phyloP scores from a whole-genome alignment of 35 echinoderm and acorn worm species.

The Eucidaris tribuloides region DNA sequence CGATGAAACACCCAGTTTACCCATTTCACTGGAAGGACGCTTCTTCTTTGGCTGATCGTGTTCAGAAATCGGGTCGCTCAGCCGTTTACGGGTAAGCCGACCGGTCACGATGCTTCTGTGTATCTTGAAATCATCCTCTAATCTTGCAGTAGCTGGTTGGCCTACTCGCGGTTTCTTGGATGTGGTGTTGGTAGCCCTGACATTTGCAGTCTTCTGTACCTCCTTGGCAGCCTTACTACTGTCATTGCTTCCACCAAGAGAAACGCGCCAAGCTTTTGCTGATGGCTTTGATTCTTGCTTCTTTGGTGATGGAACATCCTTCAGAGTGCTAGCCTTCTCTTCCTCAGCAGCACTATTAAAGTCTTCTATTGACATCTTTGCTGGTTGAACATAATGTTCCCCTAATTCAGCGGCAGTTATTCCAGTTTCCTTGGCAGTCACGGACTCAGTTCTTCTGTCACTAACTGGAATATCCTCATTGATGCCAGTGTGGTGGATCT shows the following conservation, averaged over 20 bases:
- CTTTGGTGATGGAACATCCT: not conserved
- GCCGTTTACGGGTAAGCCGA: conserved; percentile 12
- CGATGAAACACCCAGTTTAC: not conserved
- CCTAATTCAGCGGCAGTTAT: not conserved
- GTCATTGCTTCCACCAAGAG: not conserved
- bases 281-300: not conserved
- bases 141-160: too few species aligned
- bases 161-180: too few species aligned
- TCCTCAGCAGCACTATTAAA: not conserved
- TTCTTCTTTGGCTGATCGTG: not conserved
- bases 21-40: not conserved
- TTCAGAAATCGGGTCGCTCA: not conserved
- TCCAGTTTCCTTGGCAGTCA: too few species aligned
- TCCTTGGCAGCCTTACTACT: too few species aligned
- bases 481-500: too few species aligned
- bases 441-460: too few species aligned
- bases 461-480: too few species aligned
- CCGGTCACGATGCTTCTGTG: conserved; percentile 43
- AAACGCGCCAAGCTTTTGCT: not conserved
- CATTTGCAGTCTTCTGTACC: too few species aligned
- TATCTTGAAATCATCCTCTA: conserved; percentile 28
- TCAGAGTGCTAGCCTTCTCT: too few species aligned
- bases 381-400: not conserved
- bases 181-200: too few species aligned
- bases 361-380: not conserved